These are phyloP conservation scores for Odontomachus brunneus DNA, from an alignment of 1,140 invertebrate genomes.

Conservation along the genomic window DNA sequence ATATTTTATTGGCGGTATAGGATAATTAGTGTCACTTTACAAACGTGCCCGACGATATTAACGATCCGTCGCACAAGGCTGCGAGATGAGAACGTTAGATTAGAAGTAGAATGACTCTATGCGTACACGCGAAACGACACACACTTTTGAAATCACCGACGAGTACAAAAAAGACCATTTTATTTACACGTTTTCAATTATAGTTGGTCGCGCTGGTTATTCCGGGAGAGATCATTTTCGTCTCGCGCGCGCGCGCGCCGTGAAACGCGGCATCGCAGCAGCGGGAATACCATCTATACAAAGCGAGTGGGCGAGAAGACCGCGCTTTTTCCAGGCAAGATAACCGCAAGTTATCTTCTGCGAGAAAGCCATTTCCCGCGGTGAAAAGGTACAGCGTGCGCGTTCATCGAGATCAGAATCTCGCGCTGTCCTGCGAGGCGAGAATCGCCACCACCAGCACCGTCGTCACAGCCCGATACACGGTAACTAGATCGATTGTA, in stretches of 20 bases:
- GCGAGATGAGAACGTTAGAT: background rate
- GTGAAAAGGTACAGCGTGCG: conserved; percentile 25
- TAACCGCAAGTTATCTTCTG: conserved; percentile 29
- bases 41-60: conserved; percentile 41
- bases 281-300: background rate
- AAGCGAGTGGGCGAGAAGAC: background rate
- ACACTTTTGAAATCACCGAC: background rate
- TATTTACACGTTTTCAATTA: background rate
- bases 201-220: too few species aligned
- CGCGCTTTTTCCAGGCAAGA: conserved; percentile 1
- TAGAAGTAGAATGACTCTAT: background rate
- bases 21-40: conserved; percentile 59
- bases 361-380: conserved; percentile 33
- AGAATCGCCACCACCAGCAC: background rate
- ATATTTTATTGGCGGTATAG: conserved; percentile 65
- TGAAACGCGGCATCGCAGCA: background rate
- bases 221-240: background rate
- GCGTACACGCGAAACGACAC: background rate
- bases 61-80: conserved; percentile 19
- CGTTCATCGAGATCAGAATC: conserved; percentile 51
- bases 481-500: conserved; percentile 51
- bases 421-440: conserved; percentile 18
- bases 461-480: background rate
- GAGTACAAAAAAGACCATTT: background rate
- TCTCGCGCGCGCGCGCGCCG: too few species aligned